phyloP scores from a whole-genome alignment of 2,888 invertebrate genomes.

The Clostera curtula region DNA sequence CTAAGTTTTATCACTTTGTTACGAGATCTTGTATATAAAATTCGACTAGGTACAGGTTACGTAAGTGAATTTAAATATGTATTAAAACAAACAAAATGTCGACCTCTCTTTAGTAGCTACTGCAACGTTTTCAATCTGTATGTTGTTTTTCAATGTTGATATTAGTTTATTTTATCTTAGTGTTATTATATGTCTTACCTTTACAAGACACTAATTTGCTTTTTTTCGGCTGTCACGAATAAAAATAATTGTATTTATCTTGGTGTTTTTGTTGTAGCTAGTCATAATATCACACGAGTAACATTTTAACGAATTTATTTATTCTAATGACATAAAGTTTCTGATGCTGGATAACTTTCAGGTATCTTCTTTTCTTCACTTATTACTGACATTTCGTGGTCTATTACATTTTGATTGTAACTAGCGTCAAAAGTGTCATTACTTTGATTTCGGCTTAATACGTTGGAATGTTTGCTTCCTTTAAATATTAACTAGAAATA shows the following conservation, averaged over 20 bases:
- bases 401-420: constrained; percentile 12
- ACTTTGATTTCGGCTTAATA: constrained; percentile 30
- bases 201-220: constrained; percentile 31
- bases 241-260: constrained; percentile 25
- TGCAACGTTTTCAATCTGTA: constrained; percentile 24
- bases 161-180: constrained; percentile 35
- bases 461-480: constrained; percentile 42
- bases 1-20: no score
- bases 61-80: background rate
- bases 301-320: background rate
- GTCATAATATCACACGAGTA: background rate
- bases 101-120: constrained; percentile 21
- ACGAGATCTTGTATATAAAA: no score
- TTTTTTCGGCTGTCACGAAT: constrained; percentile 31
- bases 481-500: constrained; percentile 45
- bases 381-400: constrained; percentile 7
- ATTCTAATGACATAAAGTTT: constrained; percentile 6
- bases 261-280: constrained; percentile 6
- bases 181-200: constrained; percentile 33
- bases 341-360: constrained; percentile 4
- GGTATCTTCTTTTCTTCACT: constrained; percentile 10
- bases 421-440: constrained; percentile 19
- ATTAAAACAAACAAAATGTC: constrained; percentile 1
- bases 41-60: no score
- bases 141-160: constrained; percentile 32